Percentiles rank a stretch among this genome's conserved stretches.
phyloP scores from a whole-genome alignment of 2,113 vertebrate genomes.

The Lycocorax pyrrhopterus region DNA sequence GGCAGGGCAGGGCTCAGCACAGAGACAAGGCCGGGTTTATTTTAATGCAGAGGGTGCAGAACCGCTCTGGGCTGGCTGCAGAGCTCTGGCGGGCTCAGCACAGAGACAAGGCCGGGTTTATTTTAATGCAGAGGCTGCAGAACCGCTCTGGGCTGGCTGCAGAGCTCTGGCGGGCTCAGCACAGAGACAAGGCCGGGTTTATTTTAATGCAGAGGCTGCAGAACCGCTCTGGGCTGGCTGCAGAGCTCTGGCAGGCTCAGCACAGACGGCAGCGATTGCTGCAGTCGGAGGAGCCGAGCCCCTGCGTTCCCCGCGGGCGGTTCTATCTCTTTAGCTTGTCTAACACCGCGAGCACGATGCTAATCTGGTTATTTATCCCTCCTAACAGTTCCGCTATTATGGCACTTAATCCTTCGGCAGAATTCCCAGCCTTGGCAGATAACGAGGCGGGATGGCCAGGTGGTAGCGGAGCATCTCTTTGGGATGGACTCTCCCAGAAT shows the following conservation, averaged over 20 bases:
- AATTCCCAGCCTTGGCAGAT: conserved; percentile 40
- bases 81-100: too few relatives aligned
- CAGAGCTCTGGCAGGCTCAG: not conserved
- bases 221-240: too few relatives aligned
- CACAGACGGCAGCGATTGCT: not conserved
- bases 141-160: too few relatives aligned
- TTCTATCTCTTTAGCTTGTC: conserved; percentile 44
- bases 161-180: too few relatives aligned
- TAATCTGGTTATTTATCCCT: conserved; percentile 47
- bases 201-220: too few relatives aligned
- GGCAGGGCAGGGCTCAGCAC: too few relatives aligned
- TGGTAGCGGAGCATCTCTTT: conserved; percentile 5
- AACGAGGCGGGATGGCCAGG: conserved; percentile 22
- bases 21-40: too few relatives aligned
- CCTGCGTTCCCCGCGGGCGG: conserved; percentile 2
- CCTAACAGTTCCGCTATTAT: conserved; percentile 31
- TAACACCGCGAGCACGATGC: not conserved
- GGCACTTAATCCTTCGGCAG: conserved; percentile 35
- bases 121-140: too few relatives aligned
- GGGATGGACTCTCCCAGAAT: not conserved
- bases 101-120: too few relatives aligned
- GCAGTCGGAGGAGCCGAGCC: not conserved
- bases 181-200: too few relatives aligned
- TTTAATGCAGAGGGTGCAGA: too few relatives aligned
- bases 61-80: too few relatives aligned